Evolutionary conservation across 2,797 vertebrate species (phyloP).

Genomic region (Halcyon leucocephala): DNA sequence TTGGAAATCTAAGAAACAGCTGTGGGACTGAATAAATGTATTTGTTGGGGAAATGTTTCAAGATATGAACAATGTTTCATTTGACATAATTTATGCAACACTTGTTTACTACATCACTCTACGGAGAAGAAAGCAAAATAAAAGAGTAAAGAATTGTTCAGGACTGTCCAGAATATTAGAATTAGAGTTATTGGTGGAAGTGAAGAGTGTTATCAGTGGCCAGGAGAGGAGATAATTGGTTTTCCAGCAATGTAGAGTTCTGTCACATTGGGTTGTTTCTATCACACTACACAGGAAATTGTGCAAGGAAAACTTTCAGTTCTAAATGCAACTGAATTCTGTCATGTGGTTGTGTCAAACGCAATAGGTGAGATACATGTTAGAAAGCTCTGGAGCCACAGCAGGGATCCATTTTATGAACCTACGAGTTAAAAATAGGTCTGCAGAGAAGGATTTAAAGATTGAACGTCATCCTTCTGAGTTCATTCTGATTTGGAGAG

Average conservation of each 20-base stretch:
- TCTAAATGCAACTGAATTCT: background rate
- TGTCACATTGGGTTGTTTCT: constrained; percentile 27
- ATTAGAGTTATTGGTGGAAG: background rate
- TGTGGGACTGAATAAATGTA: background rate
- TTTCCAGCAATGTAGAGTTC: background rate
- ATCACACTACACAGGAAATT: background rate
- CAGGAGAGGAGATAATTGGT: background rate
- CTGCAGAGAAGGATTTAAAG: constrained; percentile 67
- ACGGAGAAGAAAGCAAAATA: background rate
- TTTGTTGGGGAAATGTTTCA: background rate
- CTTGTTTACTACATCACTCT: background rate
- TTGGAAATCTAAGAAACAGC: background rate
- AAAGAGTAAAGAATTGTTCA: background rate
- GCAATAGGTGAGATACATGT: background rate
- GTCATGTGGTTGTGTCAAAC: background rate
- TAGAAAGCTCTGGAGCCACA: constrained; percentile 35
- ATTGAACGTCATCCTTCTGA: constrained; percentile 56
- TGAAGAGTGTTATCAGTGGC: background rate
- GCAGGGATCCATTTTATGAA: constrained; percentile 48
- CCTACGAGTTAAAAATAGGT: constrained; percentile 62
- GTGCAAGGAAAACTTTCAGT: background rate
- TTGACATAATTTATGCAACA: background rate
- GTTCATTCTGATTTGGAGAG: constrained; percentile 64
- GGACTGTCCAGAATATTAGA: background rate
- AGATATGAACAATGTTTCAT: background rate